A percentile compares a stretch with the other conserved stretches of the same genome.
Evolutionary conservation across 2,888 invertebrate genomes (phyloP).

Genomic region (Aspidapion aeneum): DNA sequence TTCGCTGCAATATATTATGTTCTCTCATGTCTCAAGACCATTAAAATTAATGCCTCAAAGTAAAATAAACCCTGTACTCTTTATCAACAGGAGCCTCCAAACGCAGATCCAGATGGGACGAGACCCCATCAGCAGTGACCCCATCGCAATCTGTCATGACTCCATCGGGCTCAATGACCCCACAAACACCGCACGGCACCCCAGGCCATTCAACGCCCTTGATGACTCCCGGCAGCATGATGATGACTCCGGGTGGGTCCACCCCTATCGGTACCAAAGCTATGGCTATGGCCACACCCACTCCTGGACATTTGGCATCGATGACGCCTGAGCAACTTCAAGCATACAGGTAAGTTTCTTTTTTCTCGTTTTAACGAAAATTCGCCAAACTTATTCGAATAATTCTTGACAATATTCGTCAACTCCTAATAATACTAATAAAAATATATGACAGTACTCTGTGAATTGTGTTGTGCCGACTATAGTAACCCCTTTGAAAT

Average conservation of each 20-base stretch:
- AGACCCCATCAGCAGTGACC: slow-evolving; percentile 78
- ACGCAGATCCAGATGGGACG: slow-evolving; percentile 95
- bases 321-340: slow-evolving; percentile 99
- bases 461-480: no score
- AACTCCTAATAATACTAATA: no score
- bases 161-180: slow-evolving; percentile 57
- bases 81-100: slow-evolving; percentile 89
- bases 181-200: slow-evolving; percentile 63
- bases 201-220: slow-evolving; percentile 60
- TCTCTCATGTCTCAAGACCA: no score
- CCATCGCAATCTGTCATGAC: slow-evolving; percentile 53
- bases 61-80: no score
- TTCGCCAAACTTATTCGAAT: no score
- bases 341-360: slow-evolving; percentile 61
- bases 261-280: slow-evolving; percentile 93
- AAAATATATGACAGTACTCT: no score
- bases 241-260: slow-evolving; percentile 77
- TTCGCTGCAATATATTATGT: no score
- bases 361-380: neutral
- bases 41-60: no score
- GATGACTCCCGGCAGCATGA: slow-evolving; percentile 64
- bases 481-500: no score
- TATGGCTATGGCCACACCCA: slow-evolving; percentile 98
- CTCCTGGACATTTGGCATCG: slow-evolving; percentile 91
- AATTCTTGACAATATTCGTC: no score